Percentiles rank a stretch among this genome's conserved stretches.
Conservation (phyloP, 2,113 vertebrate genomes). For the Chitala chitala region DNA sequence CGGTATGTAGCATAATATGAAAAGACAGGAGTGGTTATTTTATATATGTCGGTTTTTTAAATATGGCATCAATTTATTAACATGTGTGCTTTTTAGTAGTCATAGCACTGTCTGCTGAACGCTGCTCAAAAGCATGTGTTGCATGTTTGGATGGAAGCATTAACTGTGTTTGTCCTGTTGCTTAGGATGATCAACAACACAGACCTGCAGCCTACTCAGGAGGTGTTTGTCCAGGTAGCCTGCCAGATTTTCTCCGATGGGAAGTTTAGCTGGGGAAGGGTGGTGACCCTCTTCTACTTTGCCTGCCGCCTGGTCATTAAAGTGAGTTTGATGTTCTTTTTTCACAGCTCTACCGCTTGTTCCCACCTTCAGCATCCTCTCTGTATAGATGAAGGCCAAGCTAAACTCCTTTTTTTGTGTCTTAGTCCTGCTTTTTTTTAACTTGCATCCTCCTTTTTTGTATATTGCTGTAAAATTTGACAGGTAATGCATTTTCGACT, state of each 20-base stretch:
- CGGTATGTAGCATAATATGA: not conserved
- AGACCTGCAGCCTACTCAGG: conserved; percentile 57
- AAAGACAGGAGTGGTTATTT: not conserved
- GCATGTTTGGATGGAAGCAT: not conserved
- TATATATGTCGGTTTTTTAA: not conserved
- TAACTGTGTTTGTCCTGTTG: not conserved
- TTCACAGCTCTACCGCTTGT: not conserved
- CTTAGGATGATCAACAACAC: conserved; percentile 74
- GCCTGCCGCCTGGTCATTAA: conserved; percentile 79
- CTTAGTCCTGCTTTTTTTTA: not conserved
- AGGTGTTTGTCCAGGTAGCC: conserved; percentile 76
- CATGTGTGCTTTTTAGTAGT: not conserved
- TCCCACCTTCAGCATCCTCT: not conserved
- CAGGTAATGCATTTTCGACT: no score
- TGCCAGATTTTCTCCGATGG: conserved; percentile 79
- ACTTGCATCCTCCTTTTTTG: no score
- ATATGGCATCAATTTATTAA: not conserved
- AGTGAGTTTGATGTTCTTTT: conserved; percentile 36
- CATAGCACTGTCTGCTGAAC: not conserved
- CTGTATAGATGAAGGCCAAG: not conserved
- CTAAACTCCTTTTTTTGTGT: not conserved
- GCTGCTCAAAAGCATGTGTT: not conserved
- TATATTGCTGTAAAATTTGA: no score
- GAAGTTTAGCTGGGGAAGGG: conserved; percentile 86
- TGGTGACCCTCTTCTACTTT: conserved; percentile 86